Percentiles rank a stretch among this genome's conserved stretches.
phyloP scores from a whole-genome alignment of 2,113 vertebrate species.

The Callithrix jacchus region DNA sequence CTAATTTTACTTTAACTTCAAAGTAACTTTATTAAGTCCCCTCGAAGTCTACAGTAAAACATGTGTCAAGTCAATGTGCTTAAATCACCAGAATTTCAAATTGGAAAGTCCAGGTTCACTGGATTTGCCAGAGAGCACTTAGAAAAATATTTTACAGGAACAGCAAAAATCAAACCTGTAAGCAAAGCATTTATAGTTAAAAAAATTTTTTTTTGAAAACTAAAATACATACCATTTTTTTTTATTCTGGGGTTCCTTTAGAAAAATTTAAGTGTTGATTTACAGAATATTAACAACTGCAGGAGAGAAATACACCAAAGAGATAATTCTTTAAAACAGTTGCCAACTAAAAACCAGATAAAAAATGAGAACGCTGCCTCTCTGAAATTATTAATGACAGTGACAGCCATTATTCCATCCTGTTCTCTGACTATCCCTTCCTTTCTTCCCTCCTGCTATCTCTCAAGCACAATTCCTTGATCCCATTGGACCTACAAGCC shows the following conservation, averaged over 20 bases:
- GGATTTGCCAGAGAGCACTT: not conserved
- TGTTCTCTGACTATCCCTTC: not conserved
- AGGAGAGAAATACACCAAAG: not conserved
- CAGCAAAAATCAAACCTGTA: not conserved
- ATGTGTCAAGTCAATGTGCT: not conserved
- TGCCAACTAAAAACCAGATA: constrained; percentile 1
- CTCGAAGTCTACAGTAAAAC: not conserved
- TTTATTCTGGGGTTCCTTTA: not conserved
- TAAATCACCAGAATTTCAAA: not conserved
- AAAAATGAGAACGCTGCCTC: not conserved
- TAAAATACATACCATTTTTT: not conserved
- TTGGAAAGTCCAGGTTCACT: not conserved
- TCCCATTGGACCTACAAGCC: not conserved
- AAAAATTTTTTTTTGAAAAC: constrained; percentile 1
- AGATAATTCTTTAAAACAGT: not conserved
- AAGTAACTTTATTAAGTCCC: not conserved
- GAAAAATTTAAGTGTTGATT: not conserved
- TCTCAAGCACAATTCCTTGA: not conserved
- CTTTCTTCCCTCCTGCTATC: not conserved
- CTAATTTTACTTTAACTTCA: constrained; percentile 31
- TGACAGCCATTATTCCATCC: not conserved
- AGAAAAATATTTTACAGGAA: constrained; percentile 20
- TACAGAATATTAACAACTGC: not conserved
- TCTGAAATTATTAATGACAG: not conserved
- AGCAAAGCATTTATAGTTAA: not conserved